These are phyloP conservation scores for Brachionus rotundiformis DNA, from an alignment of 1,140 invertebrate species.

Conservation along the genomic window DNA sequence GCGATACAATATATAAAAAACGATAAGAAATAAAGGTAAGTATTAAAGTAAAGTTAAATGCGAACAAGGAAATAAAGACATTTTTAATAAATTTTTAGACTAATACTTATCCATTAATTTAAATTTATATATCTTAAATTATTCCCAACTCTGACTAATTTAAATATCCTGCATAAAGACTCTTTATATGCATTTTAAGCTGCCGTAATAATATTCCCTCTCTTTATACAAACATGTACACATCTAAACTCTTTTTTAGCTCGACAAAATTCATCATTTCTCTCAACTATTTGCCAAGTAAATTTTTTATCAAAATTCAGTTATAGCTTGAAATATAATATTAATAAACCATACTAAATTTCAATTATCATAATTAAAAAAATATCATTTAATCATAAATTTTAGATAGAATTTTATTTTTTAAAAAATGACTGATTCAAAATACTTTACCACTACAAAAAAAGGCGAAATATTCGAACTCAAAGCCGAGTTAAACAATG, in stretches of 20 bases:
- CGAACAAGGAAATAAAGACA: not conserved
- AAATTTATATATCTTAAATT: not conserved
- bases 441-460: constrained; percentile 99
- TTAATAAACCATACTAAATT: constrained; percentile 11
- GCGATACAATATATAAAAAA: too few species aligned
- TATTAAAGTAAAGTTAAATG: not conserved
- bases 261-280: not conserved
- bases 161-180: not conserved
- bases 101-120: not conserved
- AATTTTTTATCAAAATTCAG: not conserved
- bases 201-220: not conserved
- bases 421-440: constrained; percentile 91
- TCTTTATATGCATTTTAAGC: not conserved
- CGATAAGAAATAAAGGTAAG: too few species aligned
- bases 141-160: not conserved
- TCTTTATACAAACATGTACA: not conserved
- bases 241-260: not conserved
- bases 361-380: constrained; percentile 11
- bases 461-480: constrained; percentile 99
- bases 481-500: constrained; percentile 97
- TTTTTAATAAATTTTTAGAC: not conserved
- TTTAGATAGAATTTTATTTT: constrained; percentile 4
- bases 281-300: not conserved
- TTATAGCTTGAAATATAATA: constrained; percentile 17
- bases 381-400: not conserved